Evolutionary conservation across 2,113 vertebrate genomes (phyloP), one percentile per base, ranked within the genome.

Genomic region (Caloenas nicobarica): DNA sequence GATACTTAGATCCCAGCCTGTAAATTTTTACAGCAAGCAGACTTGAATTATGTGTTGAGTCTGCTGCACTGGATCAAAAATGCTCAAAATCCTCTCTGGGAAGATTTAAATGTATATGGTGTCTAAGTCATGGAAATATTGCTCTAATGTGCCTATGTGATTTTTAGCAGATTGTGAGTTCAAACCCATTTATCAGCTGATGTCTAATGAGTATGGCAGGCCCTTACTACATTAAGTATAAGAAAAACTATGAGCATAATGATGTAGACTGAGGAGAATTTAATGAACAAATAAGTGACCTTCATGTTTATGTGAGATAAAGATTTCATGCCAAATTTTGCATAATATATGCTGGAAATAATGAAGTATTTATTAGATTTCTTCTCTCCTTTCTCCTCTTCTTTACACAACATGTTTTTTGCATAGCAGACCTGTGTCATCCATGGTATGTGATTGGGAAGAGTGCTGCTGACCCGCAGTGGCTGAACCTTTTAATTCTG

Each of bases 141-240:
- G 88, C 88, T 97, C 44, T 89, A 96, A 86, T 62, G 61, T 97
- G 88, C 80, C 92, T 95, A 5, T 88, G 81, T 97, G 96, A 95
- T 97, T 96, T 95, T 97, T 98, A 96, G 96, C 96, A 97, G 93
- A 96, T 95, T 97, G 95, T 86, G 83, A 93, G 96, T 97, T 98
- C 95, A 97, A 96, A 97, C 96, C 86, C 92, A 98, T 96, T 97
- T 95, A 97, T 97, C 96, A 97, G 88, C 94, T 95, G 91, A 95
- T 94, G 93, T 96, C 94, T 98, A 96, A 97, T 98, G 97, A 97
- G 91, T 94, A 96, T 97, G 91, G 91, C 89, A 97, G 88, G 54
- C 61, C 54, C 85, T 69, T 82, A 70, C 81, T 88, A 53, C 90
- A 79, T 87, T 96, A 95, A 97, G 71, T 83, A 89, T 90, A 91